Evolutionary conservation across 2,113 vertebrate genomes (phyloP).

Genomic region (Seriola quinqueradiata): DNA sequence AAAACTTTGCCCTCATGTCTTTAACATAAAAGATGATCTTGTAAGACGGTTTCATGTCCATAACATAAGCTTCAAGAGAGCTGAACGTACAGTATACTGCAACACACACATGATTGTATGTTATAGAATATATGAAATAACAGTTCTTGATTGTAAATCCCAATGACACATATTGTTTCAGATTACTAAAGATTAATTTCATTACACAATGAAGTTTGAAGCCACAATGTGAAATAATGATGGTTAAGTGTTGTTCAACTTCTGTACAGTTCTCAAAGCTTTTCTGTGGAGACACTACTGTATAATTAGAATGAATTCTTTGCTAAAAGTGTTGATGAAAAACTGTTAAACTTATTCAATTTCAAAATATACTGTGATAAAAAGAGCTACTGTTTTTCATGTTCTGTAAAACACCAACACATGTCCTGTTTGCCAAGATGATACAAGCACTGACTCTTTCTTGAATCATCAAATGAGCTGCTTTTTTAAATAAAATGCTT

Average conservation of each 20-base stretch:
- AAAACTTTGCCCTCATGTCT: background rate
- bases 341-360: background rate
- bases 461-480: slow-evolving; percentile 16
- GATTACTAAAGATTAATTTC: background rate
- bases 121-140: slow-evolving; percentile 1
- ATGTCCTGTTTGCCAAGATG: background rate
- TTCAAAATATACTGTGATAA: slow-evolving; percentile 12
- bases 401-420: background rate
- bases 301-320: background rate
- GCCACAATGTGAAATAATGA: slow-evolving; percentile 12
- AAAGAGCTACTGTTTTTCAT: background rate
- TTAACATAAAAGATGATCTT: background rate
- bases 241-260: background rate
- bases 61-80: background rate
- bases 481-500: slow-evolving; percentile 35
- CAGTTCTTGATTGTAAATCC: slow-evolving; percentile 1
- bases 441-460: slow-evolving; percentile 1
- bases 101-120: background rate
- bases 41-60: slow-evolving; percentile 26
- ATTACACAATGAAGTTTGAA: background rate
- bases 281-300: background rate
- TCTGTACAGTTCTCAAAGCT: background rate
- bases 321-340: background rate
- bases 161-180: background rate
- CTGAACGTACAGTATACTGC: background rate